phyloP scores from a whole-genome alignment of 2,888 invertebrate genomes.

The Stenurella melanura region DNA sequence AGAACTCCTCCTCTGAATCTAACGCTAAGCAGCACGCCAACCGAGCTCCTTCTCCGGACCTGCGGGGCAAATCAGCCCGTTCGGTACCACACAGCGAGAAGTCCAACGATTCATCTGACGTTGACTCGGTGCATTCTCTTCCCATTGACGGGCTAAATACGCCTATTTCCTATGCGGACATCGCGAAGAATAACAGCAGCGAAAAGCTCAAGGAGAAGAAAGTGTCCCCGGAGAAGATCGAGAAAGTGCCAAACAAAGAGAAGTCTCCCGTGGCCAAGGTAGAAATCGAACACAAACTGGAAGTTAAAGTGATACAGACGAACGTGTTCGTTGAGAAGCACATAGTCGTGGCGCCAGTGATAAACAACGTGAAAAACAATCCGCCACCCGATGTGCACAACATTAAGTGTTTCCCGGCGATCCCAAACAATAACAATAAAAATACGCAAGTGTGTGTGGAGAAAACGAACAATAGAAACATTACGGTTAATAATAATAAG shows the following conservation, averaged over 20 bases:
- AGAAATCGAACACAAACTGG: slow-evolving; percentile 38
- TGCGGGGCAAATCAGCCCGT: slow-evolving; percentile 81
- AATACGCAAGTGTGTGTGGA: slow-evolving; percentile 40
- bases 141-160: slow-evolving; percentile 76
- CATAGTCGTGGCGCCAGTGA: slow-evolving; percentile 21
- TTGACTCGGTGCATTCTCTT: slow-evolving; percentile 90
- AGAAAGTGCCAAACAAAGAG: slow-evolving; percentile 58
- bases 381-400: slow-evolving; percentile 65
- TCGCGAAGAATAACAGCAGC: slow-evolving; percentile 77
- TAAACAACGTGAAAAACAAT: slow-evolving; percentile 33
- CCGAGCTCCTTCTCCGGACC: slow-evolving; percentile 63
- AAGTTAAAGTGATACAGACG: slow-evolving; percentile 37
- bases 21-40: slow-evolving; percentile 44
- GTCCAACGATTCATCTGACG: slow-evolving; percentile 87
- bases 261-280: slow-evolving; percentile 47
- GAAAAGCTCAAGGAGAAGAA: slow-evolving; percentile 66
- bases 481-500: slow-evolving; percentile 46
- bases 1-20: slow-evolving; percentile 41
- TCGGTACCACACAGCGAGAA: slow-evolving; percentile 89
- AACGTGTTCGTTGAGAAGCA: slow-evolving; percentile 32
- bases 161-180: slow-evolving; percentile 85
- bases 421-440: slow-evolving; percentile 58
- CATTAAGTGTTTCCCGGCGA: slow-evolving; percentile 69
- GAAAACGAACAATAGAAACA: slow-evolving; percentile 56
- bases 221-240: slow-evolving; percentile 57